Conservation (phyloP, 2,888 invertebrate genomes). For the Chouioia cunea region DNA sequence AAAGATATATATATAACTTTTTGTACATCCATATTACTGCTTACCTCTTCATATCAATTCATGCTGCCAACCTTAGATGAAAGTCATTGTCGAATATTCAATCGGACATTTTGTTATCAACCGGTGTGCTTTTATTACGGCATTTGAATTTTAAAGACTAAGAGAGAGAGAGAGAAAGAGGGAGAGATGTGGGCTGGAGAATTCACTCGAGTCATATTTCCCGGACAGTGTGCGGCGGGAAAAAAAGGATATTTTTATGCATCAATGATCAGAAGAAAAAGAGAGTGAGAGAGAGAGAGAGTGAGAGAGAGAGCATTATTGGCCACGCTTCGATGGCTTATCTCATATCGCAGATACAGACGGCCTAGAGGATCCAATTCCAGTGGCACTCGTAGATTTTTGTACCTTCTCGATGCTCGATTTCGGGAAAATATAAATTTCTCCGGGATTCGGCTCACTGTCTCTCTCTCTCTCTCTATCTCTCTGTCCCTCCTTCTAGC, state of each 20-base stretch:
- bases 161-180: too few relatives aligned
- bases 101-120: too few relatives aligned
- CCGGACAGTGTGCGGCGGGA: background rate
- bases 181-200: background rate
- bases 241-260: conserved; percentile 45
- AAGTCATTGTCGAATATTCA: too few relatives aligned
- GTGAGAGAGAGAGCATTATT: conserved; percentile 47
- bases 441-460: background rate
- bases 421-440: conserved; percentile 40
- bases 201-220: conserved; percentile 36
- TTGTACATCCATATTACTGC: too few relatives aligned
- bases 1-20: too few relatives aligned
- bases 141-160: too few relatives aligned
- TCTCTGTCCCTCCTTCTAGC: too few relatives aligned
- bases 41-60: too few relatives aligned
- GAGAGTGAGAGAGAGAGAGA: background rate
- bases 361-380: conserved; percentile 36
- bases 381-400: conserved; percentile 28
- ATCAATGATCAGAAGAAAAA: conserved; percentile 34
- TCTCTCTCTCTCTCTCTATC: too few relatives aligned
- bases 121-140: too few relatives aligned
- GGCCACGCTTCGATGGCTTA: conserved; percentile 45
- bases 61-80: too few relatives aligned
- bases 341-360: conserved; percentile 46
- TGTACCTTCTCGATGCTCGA: conserved; percentile 27